phyloP scores from a whole-genome alignment of 2,113 vertebrate genomes.

The Elgaria multicarinata region DNA sequence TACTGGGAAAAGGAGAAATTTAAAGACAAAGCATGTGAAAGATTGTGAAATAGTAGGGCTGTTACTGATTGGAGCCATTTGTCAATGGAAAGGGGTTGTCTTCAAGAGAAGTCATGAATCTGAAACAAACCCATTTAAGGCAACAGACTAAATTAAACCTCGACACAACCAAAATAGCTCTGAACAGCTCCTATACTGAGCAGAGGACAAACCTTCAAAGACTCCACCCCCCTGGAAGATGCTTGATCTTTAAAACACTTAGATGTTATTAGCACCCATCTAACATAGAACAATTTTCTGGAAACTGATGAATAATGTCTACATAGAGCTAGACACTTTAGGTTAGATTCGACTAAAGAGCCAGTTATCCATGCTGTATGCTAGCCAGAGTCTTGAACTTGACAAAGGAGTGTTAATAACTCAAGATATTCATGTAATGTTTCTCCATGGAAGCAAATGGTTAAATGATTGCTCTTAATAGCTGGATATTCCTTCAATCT shows the following conservation, averaged over 20 bases:
- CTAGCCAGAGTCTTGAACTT: background rate
- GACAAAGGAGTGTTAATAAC: background rate
- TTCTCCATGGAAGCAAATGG: background rate
- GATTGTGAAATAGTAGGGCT: slow-evolving; percentile 7
- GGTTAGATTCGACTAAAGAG: background rate
- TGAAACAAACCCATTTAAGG: background rate
- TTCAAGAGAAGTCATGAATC: slow-evolving; percentile 1
- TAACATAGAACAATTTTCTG: background rate
- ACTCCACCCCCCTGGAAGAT: background rate
- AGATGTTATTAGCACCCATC: background rate
- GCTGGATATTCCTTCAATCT: background rate
- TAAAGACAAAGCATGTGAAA: background rate
- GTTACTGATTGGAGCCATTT: background rate
- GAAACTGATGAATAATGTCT: background rate
- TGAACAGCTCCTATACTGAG: background rate
- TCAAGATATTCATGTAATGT: background rate
- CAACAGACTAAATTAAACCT: background rate
- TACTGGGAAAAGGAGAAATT: background rate
- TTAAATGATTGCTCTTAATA: background rate
- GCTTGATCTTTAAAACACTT: slow-evolving; percentile 14
- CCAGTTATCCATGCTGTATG: background rate
- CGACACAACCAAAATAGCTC: background rate
- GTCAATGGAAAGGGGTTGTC: background rate
- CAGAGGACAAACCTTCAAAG: background rate
- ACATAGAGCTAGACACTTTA: background rate